Evolutionary conservation across 2,113 vertebrate species (phyloP).

Genomic region (Eulemur rufifrons): DNA sequence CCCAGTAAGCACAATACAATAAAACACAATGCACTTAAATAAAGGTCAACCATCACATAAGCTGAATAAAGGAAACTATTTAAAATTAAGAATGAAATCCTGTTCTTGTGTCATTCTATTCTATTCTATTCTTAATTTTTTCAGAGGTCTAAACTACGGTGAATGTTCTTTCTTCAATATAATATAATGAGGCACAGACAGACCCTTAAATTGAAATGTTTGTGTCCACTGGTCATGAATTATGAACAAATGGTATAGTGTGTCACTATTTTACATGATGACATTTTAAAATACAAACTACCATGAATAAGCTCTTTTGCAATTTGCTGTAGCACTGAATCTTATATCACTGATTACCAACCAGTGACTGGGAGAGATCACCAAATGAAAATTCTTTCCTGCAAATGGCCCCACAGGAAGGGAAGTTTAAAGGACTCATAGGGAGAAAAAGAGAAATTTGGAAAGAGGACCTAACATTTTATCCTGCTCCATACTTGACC

Average conservation of each 20-base stretch:
- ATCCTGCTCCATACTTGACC: neutral
- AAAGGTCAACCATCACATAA: conserved; percentile 56
- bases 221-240: conserved; percentile 17
- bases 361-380: neutral
- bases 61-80: conserved; percentile 45
- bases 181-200: conserved; percentile 14
- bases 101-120: neutral
- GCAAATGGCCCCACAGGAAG: neutral
- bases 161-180: neutral
- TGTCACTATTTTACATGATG: neutral
- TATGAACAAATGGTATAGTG: neutral
- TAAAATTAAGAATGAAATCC: conserved; percentile 49
- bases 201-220: conserved; percentile 29
- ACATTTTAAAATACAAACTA: conserved; percentile 42
- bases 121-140: conserved; percentile 12
- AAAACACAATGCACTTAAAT: conserved; percentile 58
- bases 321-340: neutral
- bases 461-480: neutral
- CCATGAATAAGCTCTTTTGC: neutral
- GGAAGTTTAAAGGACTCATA: neutral
- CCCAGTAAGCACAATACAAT: conserved; percentile 25
- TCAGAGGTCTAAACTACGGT: conserved; percentile 23
- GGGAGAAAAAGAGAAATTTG: neutral
- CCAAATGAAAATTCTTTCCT: neutral
- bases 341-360: neutral